Conservation (phyloP, 2,888 invertebrate species). For the Drosophila atroscutellata region DNA sequence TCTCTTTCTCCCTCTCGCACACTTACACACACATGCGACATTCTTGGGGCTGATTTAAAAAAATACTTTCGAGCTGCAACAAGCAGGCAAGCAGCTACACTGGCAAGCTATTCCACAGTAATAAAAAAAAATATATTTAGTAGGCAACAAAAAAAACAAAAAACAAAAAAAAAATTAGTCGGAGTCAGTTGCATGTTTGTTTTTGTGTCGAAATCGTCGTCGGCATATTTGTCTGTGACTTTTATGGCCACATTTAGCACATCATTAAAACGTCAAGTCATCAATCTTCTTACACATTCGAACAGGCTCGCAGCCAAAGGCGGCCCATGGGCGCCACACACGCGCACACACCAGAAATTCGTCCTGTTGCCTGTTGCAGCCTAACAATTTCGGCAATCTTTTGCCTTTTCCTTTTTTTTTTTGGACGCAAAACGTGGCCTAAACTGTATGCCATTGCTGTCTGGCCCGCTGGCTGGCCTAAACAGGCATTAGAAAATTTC, state of each 20-base stretch:
- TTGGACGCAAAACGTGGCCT: conserved; percentile 19
- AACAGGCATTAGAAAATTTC: conserved; percentile 81
- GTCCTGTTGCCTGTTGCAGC: conserved; percentile 14
- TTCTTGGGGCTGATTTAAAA: conserved; percentile 54
- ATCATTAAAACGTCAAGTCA: conserved; percentile 85
- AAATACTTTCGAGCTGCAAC: conserved; percentile 67
- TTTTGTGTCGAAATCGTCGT: conserved; percentile 31
- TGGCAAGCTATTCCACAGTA: conserved; percentile 19
- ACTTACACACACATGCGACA: conserved; percentile 12
- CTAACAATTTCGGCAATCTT: conserved; percentile 30
- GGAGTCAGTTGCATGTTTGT: background rate
- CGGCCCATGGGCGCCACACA: conserved; percentile 9
- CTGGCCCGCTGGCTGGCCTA: conserved; percentile 27
- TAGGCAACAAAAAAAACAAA: background rate
- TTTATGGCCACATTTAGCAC: conserved; percentile 78
- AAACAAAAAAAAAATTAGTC: background rate
- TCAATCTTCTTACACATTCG: conserved; percentile 84
- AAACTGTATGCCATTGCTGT: conserved; percentile 10
- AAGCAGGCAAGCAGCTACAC: conserved; percentile 69
- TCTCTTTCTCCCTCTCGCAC: background rate
- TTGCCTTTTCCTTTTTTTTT: background rate
- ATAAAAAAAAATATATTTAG: conserved; percentile 4
- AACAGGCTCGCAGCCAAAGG: conserved; percentile 81
- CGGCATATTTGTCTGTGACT: conserved; percentile 47
- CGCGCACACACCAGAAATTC: background rate